Evolutionary conservation across 2,888 invertebrate species (phyloP), one percentile per base, ranked within the genome.

Genomic region (Mechanitis messenoides): DNA sequence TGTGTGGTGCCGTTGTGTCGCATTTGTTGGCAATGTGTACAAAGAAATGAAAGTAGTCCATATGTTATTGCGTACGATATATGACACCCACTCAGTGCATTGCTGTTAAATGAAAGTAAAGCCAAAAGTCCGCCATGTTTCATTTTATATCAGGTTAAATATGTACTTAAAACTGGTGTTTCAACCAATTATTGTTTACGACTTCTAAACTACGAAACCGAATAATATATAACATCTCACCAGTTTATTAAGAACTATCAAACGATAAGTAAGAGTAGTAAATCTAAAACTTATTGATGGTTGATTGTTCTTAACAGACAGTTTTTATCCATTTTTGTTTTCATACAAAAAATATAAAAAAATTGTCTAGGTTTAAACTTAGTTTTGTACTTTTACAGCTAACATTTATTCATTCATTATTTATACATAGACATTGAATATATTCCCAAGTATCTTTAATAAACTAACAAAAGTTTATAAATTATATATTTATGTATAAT

Each of bases 1-100:
- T 53, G 55, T 55, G 74, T 68, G 71, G 75, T 76, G 78, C 55
- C 60, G 50, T 56, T 60, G 33, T 55, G 42, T 55, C 46, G 58
- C 35, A 5, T 45, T 61, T 54, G 45, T 31, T 55, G 54, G 4
- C 45, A 35, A 53, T 45, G 33, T 59, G 53, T 45, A 59, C 54
- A 46, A 59, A 45, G 35, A n/a, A 54, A 54, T 54, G 45, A 28
- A 53, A 59, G 54, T 54, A 11, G 33, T 45, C n/a, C n/a, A 33
- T 35, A n/a, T 53, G 20, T 58, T 53, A 33, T 53, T 38, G 42
- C 20, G n/a, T 28, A 55, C 55, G 55, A 55, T 20, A 50, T 31
- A 31, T 50, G 50, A 50, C 50, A 50, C 31, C 31, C 50, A 50
- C 31, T 50, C 50, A 50, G 11, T 50, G 50, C 31, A 50, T 3